A percentile compares a stretch with the other conserved stretches of the same genome.
phyloP scores from a whole-genome alignment of 1,140 invertebrate species.

The Teleopsis dalmanni region DNA sequence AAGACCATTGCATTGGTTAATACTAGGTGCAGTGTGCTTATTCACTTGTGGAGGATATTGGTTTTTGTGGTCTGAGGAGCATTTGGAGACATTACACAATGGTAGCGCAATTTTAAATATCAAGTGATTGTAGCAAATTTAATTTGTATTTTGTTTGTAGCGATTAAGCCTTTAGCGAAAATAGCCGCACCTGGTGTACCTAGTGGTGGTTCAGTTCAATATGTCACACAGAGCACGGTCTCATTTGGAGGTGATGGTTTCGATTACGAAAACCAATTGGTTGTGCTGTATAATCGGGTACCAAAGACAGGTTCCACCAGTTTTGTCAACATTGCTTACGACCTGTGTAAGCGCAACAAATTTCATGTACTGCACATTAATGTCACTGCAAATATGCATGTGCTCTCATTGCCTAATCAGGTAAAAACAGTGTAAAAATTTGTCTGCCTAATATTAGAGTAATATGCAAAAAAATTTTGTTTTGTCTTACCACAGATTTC shows the following conservation, averaged over 20 bases:
- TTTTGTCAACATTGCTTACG: constrained; percentile 94
- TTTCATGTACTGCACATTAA: constrained; percentile 96
- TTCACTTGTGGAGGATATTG: background rate
- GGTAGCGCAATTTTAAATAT: background rate
- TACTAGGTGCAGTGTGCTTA: background rate
- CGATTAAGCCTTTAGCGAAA: background rate
- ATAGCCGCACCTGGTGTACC: background rate
- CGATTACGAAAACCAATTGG: constrained; percentile 54
- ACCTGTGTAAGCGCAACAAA: constrained; percentile 84
- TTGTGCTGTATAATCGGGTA: constrained; percentile 92
- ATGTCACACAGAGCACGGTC: background rate
- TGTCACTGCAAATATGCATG: constrained; percentile 90
- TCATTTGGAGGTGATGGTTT: no score
- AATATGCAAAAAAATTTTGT: background rate
- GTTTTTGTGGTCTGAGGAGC: constrained; percentile 2
- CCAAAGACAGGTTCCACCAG: constrained; percentile 99
- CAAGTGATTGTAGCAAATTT: background rate
- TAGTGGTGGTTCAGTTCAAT: background rate
- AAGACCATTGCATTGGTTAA: constrained; percentile 2
- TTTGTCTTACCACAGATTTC: constrained; percentile 53
- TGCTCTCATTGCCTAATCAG: constrained; percentile 87
- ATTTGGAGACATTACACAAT: constrained; percentile 2
- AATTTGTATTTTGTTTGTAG: background rate
- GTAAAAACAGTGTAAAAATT: constrained; percentile 39
- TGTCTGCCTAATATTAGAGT: background rate